These are phyloP conservation scores for Notolabrus celidotus DNA, from an alignment of 2,797 vertebrate genomes.

Conservation along the genomic window DNA sequence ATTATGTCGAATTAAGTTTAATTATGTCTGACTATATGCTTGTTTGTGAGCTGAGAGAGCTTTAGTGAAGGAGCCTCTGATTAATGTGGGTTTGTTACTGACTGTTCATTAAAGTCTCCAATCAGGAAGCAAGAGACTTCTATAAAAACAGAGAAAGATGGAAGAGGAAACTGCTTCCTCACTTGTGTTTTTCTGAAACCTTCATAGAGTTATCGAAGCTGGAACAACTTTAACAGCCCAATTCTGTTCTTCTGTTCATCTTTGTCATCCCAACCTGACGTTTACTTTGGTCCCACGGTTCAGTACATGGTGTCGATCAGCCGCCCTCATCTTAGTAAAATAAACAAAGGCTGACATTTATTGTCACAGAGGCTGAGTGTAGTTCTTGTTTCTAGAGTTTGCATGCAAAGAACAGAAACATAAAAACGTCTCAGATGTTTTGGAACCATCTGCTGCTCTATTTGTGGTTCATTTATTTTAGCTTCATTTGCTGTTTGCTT, in stretches of 20 bases:
- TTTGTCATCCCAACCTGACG: conserved; percentile 42
- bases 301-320: not conserved
- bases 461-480: conserved; percentile 29
- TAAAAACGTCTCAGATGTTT: conserved; percentile 3
- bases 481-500: conserved; percentile 26
- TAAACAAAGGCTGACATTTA: conserved; percentile 19
- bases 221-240: conserved; percentile 24
- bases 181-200: conserved; percentile 6
- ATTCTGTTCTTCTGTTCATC: conserved; percentile 17
- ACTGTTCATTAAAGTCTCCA: conserved; percentile 18
- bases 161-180: conserved; percentile 7
- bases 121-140: conserved; percentile 10
- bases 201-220: conserved; percentile 47
- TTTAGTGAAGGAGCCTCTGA: conserved; percentile 22
- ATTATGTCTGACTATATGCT: conserved; percentile 20
- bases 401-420: not conserved
- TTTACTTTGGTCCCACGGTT: conserved; percentile 39
- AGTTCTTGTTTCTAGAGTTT: conserved; percentile 9
- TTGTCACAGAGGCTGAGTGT: not conserved
- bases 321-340: conserved; percentile 3
- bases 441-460: conserved; percentile 20
- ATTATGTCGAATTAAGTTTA: too few relatives aligned
- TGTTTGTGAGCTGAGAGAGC: conserved; percentile 26
- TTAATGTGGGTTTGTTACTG: conserved; percentile 51
- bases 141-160: conserved; percentile 3